Conservation (phyloP, 2,113 vertebrate species). For the Pomatorhinus ruficollis region DNA sequence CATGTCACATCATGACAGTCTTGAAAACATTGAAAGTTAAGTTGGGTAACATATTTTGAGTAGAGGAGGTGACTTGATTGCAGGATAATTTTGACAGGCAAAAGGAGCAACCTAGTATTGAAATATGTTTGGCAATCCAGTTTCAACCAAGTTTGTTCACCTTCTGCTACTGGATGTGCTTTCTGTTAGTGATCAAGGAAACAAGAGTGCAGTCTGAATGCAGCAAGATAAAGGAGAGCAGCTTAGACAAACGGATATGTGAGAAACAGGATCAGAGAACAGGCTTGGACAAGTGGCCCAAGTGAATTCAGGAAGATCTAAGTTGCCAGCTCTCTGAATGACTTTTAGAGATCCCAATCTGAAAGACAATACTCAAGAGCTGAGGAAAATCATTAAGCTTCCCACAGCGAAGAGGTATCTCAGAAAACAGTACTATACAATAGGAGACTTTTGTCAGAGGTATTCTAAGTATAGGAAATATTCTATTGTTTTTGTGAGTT, state of each 20-base stretch:
- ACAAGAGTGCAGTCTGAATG: background rate
- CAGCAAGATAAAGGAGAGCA: background rate
- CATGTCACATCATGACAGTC: too few species aligned
- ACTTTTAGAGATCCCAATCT: slow-evolving; percentile 35
- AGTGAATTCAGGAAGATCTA: background rate
- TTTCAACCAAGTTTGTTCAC: background rate
- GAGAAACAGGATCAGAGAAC: slow-evolving; percentile 44
- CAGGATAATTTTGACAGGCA: background rate
- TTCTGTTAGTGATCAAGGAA: background rate
- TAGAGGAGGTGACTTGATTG: fast-evolving
- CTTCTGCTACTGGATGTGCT: background rate
- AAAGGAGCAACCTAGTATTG: background rate
- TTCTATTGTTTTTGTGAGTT: background rate
- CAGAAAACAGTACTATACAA: background rate
- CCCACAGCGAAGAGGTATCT: background rate
- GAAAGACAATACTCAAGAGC: slow-evolving; percentile 24
- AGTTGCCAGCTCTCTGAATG: background rate
- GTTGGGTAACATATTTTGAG: background rate
- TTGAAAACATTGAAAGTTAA: background rate
- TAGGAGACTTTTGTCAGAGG: background rate
- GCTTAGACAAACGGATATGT: slow-evolving; percentile 12
- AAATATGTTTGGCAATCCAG: background rate
- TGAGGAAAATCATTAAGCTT: background rate
- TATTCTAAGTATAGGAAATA: background rate
- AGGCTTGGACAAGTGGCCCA: background rate